Percentiles rank a stretch among this genome's conserved stretches.
These are phyloP conservation scores for Drosophila ezoana DNA, from an alignment of 2,888 invertebrate species.

Conservation along the genomic window DNA sequence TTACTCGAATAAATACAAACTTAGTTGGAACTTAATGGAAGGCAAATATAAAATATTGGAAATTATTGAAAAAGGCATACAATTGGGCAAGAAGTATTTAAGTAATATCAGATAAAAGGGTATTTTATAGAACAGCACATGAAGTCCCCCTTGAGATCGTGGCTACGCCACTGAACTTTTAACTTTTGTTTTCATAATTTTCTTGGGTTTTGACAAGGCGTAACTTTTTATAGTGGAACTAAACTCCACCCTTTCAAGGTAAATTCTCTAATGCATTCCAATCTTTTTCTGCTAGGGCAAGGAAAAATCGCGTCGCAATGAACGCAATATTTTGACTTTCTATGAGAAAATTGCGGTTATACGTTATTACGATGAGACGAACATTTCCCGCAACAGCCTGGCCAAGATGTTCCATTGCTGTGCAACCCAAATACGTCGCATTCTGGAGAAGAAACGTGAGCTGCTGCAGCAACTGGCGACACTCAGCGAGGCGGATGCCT, in stretches of 20 bases:
- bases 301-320: constrained; percentile 77
- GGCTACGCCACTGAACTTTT: neutral
- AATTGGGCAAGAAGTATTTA: too few relatives aligned
- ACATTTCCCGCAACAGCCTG: constrained; percentile 82
- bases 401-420: constrained; percentile 84
- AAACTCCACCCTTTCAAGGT: neutral
- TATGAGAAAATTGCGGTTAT: constrained; percentile 84
- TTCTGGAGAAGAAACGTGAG: constrained; percentile 81
- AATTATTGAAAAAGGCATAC: neutral
- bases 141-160: neutral
- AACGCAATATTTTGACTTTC: constrained; percentile 82
- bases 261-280: neutral
- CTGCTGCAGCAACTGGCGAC: constrained; percentile 79
- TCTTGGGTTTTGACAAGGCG: neutral
- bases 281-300: constrained; percentile 35
- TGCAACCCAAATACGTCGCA: constrained; percentile 83
- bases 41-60: neutral
- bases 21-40: too few relatives aligned
- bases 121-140: neutral
- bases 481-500: constrained; percentile 82
- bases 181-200: constrained; percentile 8
- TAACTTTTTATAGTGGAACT: neutral
- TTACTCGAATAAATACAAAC: neutral
- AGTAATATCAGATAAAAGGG: neutral
- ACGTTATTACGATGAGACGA: constrained; percentile 83